Conservation (phyloP, 1,140 invertebrate genomes). For the Scaptodrosophila lebanonensis region DNA sequence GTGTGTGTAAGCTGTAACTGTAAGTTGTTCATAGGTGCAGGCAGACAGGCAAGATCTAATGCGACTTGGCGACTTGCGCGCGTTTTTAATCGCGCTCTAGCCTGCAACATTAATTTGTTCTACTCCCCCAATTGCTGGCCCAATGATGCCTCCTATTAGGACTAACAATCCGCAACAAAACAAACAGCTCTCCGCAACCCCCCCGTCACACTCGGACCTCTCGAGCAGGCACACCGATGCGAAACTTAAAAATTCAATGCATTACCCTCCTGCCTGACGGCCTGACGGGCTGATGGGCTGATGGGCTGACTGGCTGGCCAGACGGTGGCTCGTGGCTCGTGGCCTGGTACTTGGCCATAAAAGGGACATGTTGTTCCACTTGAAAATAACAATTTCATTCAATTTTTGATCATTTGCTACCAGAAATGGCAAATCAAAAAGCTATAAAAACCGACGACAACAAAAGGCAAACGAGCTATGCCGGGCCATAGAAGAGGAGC, state of each 20-base stretch:
- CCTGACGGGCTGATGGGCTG: too few relatives aligned
- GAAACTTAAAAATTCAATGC: constrained; percentile 1
- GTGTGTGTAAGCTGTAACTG: too few relatives aligned
- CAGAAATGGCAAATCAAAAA: constrained; percentile 75
- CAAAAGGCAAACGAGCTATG: constrained; percentile 23
- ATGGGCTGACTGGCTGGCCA: neutral
- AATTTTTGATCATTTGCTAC: constrained; percentile 75
- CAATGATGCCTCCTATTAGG: constrained; percentile 59
- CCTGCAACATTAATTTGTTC: neutral
- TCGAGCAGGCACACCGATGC: neutral
- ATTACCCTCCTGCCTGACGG: neutral
- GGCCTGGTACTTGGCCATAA: constrained; percentile 24
- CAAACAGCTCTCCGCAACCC: constrained; percentile 25
- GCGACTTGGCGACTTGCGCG: too few relatives aligned
- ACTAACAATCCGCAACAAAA: constrained; percentile 68
- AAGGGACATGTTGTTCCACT: constrained; percentile 73
- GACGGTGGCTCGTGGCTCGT: neutral
- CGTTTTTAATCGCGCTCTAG: too few relatives aligned
- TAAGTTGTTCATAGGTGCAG: too few relatives aligned
- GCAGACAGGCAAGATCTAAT: too few relatives aligned
- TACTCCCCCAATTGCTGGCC: neutral
- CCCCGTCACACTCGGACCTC: constrained; percentile 19
- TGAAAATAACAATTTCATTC: constrained; percentile 75
- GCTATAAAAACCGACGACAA: constrained; percentile 68
- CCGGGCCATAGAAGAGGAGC: neutral